These are phyloP conservation scores for Serranus cabrilla DNA, from an alignment of 2,797 vertebrate genomes.

Conservation along the genomic window DNA sequence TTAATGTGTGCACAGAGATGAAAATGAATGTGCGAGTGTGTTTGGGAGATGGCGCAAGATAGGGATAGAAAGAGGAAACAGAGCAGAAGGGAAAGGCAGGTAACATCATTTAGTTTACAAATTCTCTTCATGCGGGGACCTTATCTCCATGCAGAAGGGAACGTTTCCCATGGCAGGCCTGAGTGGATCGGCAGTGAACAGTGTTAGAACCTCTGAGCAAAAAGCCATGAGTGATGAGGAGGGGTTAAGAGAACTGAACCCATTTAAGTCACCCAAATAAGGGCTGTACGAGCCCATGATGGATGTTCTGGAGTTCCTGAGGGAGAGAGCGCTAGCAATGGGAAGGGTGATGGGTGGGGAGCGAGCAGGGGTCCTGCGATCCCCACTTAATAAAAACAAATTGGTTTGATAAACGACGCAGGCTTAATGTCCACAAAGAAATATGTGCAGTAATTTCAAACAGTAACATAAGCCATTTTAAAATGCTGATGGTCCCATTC, in stretches of 20 bases:
- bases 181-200: slow-evolving; percentile 72
- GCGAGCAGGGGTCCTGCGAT: slow-evolving; percentile 71
- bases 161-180: slow-evolving; percentile 79
- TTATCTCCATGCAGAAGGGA: slow-evolving; percentile 68
- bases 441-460: slow-evolving; percentile 58
- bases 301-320: slow-evolving; percentile 79
- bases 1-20: slow-evolving; percentile 64
- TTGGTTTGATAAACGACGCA: slow-evolving; percentile 75
- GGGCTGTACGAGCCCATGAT: slow-evolving; percentile 81
- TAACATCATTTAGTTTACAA: slow-evolving; percentile 45
- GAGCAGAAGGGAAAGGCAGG: slow-evolving; percentile 44
- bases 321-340: slow-evolving; percentile 72
- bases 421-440: slow-evolving; percentile 61
- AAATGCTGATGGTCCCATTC: slow-evolving; percentile 16
- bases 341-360: slow-evolving; percentile 68
- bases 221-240: slow-evolving; percentile 86
- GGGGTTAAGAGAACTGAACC: slow-evolving; percentile 91
- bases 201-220: slow-evolving; percentile 75
- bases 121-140: slow-evolving; percentile 54
- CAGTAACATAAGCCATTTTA: slow-evolving; percentile 30
- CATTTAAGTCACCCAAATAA: slow-evolving; percentile 91
- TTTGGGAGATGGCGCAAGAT: slow-evolving; percentile 67
- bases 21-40: slow-evolving; percentile 64
- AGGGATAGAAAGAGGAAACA: slow-evolving; percentile 41
- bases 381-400: slow-evolving; percentile 82